A percentile compares a stretch with the other conserved stretches of the same genome.
phyloP scores from a whole-genome alignment of 1,140 invertebrate species.

The Harpegnathos saltator region DNA sequence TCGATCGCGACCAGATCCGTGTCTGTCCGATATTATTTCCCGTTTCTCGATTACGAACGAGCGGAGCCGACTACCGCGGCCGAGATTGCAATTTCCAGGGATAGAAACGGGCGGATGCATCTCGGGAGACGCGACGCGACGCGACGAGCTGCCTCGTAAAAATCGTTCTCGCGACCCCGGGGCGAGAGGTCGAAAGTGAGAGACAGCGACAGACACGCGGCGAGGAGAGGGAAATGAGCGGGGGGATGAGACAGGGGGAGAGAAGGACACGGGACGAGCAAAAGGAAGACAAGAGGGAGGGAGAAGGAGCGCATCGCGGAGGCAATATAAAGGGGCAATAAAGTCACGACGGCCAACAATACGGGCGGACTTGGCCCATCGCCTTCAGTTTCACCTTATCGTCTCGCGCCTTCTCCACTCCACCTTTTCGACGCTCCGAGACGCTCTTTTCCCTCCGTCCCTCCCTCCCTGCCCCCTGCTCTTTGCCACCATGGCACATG shows the following conservation, averaged over 20 bases:
- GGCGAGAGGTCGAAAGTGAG: constrained; percentile 37
- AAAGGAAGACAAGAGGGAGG: constrained; percentile 17
- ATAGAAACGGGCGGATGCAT: not conserved
- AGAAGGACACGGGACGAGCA: not conserved
- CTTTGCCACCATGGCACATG: not conserved
- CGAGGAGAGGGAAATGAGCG: constrained; percentile 53
- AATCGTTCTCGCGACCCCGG: constrained; percentile 58
- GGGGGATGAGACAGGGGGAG: constrained; percentile 13
- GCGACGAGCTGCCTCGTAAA: constrained; percentile 62
- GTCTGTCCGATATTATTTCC: constrained; percentile 19
- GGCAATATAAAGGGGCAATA: constrained; percentile 76
- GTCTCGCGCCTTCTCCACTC: constrained; percentile 41
- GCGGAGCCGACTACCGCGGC: constrained; percentile 2
- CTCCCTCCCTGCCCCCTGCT: too few species aligned
- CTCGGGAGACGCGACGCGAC: constrained; percentile 56
- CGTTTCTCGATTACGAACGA: constrained; percentile 26
- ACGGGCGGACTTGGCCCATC: constrained; percentile 66
- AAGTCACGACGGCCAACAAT: constrained; percentile 75
- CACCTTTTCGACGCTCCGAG: constrained; percentile 13
- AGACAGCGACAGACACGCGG: constrained; percentile 21
- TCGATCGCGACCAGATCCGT: constrained; percentile 3
- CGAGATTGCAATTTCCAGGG: constrained; percentile 57
- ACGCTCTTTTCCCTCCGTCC: not conserved
- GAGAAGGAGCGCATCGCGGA: constrained; percentile 47
- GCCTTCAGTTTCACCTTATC: constrained; percentile 52